A percentile compares a stretch with the other conserved stretches of the same genome.
phyloP scores from a whole-genome alignment of 2,797 vertebrate species.

The Coluber constrictor region DNA sequence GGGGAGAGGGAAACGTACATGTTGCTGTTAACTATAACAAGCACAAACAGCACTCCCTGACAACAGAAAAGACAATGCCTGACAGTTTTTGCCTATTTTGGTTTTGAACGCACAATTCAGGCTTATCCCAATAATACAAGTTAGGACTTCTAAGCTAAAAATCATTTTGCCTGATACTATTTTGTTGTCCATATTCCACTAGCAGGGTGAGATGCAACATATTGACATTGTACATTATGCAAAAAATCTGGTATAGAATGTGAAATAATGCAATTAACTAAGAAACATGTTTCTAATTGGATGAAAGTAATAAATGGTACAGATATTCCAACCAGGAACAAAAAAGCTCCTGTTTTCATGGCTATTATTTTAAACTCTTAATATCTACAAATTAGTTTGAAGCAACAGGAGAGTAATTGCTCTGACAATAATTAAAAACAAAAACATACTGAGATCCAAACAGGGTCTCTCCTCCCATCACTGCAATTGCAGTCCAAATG shows the following conservation, averaged over 20 bases:
- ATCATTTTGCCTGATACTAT: not conserved
- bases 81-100: not conserved
- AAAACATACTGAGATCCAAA: not conserved
- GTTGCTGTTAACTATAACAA: not conserved
- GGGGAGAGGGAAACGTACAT: not conserved
- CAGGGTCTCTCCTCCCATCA: not conserved
- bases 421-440: not conserved
- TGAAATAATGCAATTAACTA: constrained; percentile 52
- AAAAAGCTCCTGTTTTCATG: not conserved
- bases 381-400: not conserved
- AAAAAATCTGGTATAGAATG: constrained; percentile 44
- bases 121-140: not conserved
- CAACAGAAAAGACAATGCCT: not conserved
- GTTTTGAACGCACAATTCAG: not conserved
- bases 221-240: constrained; percentile 22
- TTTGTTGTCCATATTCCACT: not conserved
- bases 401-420: not conserved
- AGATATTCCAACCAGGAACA: constrained; percentile 4
- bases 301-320: constrained; percentile 26
- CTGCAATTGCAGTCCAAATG: not conserved
- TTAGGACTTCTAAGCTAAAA: not conserved
- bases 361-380: not conserved
- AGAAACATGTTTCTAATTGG: constrained; percentile 21
- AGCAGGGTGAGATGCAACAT: not conserved
- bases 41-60: not conserved